Evolutionary conservation across 2,888 invertebrate species (phyloP).

Genomic region (Odontomyia ornata): DNA sequence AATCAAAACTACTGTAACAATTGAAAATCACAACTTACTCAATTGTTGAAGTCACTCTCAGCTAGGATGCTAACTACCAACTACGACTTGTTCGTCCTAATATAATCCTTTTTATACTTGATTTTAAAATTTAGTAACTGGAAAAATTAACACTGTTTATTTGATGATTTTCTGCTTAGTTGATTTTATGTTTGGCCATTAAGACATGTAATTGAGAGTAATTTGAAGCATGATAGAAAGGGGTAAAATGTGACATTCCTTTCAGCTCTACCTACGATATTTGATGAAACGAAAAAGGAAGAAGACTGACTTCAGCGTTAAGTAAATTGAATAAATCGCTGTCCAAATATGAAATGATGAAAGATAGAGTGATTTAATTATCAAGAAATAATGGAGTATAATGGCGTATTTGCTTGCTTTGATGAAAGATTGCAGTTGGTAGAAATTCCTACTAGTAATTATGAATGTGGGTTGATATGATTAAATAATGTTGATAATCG

Average conservation of each 20-base stretch:
- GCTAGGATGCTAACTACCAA: not conserved
- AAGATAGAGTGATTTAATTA: slow-evolving; percentile 14
- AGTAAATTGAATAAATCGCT: not conserved
- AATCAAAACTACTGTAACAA: too few relatives aligned
- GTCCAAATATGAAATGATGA: slow-evolving; percentile 2
- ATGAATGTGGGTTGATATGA: too few relatives aligned
- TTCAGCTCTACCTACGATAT: too few relatives aligned
- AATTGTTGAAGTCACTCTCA: too few relatives aligned
- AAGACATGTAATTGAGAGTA: slow-evolving; percentile 18
- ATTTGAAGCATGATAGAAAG: not conserved
- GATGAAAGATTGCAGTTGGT: not conserved
- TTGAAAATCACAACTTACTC: too few relatives aligned
- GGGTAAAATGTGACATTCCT: too few relatives aligned
- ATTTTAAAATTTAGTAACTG: slow-evolving; percentile 23
- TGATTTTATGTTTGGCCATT: slow-evolving; percentile 40
- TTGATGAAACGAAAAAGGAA: too few relatives aligned
- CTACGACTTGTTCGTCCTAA: not conserved
- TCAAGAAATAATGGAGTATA: not conserved
- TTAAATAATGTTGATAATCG: too few relatives aligned
- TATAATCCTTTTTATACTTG: slow-evolving; percentile 18
- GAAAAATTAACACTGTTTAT: slow-evolving; percentile 27
- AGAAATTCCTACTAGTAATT: too few relatives aligned
- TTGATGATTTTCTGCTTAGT: slow-evolving; percentile 31
- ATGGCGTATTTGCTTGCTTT: not conserved
- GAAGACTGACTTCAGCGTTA: not conserved